Base-by-base conservation (phyloP, 2,113 vertebrate genomes). In the Indri indri region DNA sequence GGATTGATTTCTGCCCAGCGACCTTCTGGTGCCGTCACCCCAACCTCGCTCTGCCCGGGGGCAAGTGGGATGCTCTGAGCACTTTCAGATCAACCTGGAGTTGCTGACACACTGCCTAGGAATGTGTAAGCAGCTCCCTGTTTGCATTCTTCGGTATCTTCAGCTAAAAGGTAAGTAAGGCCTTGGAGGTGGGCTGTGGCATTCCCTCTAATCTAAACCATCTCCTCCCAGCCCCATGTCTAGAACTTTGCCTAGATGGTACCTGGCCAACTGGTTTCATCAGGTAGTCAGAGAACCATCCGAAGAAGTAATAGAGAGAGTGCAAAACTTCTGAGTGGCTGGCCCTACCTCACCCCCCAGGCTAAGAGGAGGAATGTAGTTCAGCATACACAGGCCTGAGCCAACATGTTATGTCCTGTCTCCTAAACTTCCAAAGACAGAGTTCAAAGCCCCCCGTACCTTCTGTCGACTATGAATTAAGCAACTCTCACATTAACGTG, bases 361-460 rank as follows among this genome's bases (percentile, higher is more conserved):
- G 47, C 63, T 23, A 73, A 37, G 45, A 68, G 61, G 54, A 71
- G 23, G 40, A 74, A 11, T 8, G 10, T 2, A 13, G 6, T 1
- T 12, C 73, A 30, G 65, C 10, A 91, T 20, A 18, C 27, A 12
- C 0, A 9, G 30, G 18, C 14, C 37, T 37, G 0, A 50, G 50
- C n/a, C 1, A 42, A 47, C 40, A 61, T 32, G 13, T 7, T 30
- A 3, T 4, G 5, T 34, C 59, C n/a, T 34, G 47, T 23, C 30
- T 86, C 40, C 47, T n/a, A 18, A 81, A 13, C 13, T 47, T 22
- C 40, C 50, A n/a, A 37, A 25, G 37, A 22, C 6, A 52, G 57
- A 50, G 11, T 68, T 57, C 16, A 17, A 61, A 88, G 32, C 4
- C 14, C 22, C 27, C 42, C 14, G 50, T 32, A 9, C 16, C 18